Conservation (phyloP, 2,797 vertebrate species). For the Falco novaeseelandiae region DNA sequence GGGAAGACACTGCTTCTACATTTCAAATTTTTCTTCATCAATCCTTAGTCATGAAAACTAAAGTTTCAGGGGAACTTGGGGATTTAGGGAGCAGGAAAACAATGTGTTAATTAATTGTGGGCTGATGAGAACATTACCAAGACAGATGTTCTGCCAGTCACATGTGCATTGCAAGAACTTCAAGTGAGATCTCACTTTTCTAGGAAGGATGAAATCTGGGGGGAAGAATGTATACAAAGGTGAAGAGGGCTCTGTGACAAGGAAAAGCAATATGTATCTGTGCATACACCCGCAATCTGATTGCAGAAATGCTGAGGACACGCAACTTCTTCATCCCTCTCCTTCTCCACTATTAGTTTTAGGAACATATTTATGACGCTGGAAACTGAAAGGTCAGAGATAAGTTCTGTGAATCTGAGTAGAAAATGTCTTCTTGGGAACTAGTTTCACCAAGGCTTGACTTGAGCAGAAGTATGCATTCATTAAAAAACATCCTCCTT, state of each 20-base stretch:
- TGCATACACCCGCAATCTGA: not conserved
- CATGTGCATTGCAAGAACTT: not conserved
- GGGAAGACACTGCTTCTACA: not conserved
- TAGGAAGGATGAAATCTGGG: not conserved
- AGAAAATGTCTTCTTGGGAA: not conserved
- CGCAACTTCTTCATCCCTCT: not conserved
- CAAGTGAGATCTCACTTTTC: constrained; percentile 8
- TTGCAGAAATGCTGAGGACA: not conserved
- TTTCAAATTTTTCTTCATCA: not conserved
- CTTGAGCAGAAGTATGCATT: not conserved
- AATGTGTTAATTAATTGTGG: constrained; percentile 24
- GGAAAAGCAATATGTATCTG: not conserved
- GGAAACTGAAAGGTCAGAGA: not conserved
- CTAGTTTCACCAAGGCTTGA: not conserved
- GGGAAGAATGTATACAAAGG: not conserved
- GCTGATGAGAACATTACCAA: not conserved
- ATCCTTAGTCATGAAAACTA: not conserved
- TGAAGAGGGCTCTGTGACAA: not conserved
- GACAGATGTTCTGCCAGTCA: constrained; percentile 38
- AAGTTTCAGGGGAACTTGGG: not conserved
- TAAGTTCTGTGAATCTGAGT: not conserved
- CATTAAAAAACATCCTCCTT: not conserved
- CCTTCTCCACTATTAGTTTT: not conserved
- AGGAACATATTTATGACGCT: not conserved
- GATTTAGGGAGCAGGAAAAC: not conserved